Conservation (phyloP, 2,797 vertebrate genomes). For the Acanthurus leucopareius region DNA sequence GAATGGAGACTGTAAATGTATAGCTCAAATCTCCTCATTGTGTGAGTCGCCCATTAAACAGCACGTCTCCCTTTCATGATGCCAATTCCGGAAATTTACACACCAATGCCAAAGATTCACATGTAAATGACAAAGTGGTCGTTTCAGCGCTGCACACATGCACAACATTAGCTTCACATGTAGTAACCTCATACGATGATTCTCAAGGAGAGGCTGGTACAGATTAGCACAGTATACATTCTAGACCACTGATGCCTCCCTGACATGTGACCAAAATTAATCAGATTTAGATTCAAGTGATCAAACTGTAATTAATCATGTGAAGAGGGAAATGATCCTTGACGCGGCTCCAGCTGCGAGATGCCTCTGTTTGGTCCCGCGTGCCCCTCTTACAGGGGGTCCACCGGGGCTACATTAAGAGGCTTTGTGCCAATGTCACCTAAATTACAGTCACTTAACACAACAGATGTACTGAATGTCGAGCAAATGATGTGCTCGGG, state of each 20-base stretch:
- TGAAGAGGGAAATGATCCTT: slow-evolving; percentile 99
- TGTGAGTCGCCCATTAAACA: slow-evolving; percentile 58
- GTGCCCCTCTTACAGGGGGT: slow-evolving; percentile 96
- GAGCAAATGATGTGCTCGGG: slow-evolving; percentile 93
- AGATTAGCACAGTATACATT: slow-evolving; percentile 97
- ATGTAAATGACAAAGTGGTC: slow-evolving; percentile 64
- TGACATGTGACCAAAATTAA: slow-evolving; percentile 99
- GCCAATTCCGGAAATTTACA: slow-evolving; percentile 63
- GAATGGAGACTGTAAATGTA: slow-evolving; percentile 29
- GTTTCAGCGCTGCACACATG: slow-evolving; percentile 72
- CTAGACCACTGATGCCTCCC: slow-evolving; percentile 89
- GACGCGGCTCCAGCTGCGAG: slow-evolving; percentile 98
- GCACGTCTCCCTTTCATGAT: slow-evolving; percentile 44
- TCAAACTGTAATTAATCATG: slow-evolving; percentile 99
- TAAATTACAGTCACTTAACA: slow-evolving; percentile 99
- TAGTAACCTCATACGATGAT: slow-evolving; percentile 74
- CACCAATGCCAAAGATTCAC: slow-evolving; percentile 61
- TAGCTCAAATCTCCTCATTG: slow-evolving; percentile 48
- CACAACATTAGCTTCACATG: slow-evolving; percentile 79
- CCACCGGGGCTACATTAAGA: slow-evolving; percentile 98
- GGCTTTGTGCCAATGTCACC: slow-evolving; percentile 99
- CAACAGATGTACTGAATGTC: slow-evolving; percentile 98
- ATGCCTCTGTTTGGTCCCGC: slow-evolving; percentile 94
- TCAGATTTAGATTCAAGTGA: slow-evolving; percentile 99
- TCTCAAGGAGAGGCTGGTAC: slow-evolving; percentile 76